phyloP scores from a whole-genome alignment of 2,797 vertebrate genomes.

The Sebastes vulpes region DNA sequence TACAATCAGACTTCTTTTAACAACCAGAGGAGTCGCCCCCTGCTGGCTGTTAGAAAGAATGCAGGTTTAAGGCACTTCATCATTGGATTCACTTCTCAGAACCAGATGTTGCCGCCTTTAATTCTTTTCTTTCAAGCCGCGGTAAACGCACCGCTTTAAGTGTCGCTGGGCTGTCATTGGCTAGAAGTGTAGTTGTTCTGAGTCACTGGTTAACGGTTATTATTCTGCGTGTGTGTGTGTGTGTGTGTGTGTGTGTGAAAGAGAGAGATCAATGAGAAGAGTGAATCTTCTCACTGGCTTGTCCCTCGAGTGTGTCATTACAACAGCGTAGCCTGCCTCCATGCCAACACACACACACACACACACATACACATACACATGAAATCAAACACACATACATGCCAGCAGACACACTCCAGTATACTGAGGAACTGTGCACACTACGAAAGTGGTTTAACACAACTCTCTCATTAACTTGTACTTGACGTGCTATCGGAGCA shows the following conservation, averaged over 20 bases:
- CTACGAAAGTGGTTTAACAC: conserved; percentile 32
- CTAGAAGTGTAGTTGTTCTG: background rate
- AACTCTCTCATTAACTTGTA: conserved; percentile 67
- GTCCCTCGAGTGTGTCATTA: conserved; percentile 56
- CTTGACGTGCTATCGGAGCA: conserved; percentile 60
- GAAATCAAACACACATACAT: background rate
- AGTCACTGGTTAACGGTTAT: conserved; percentile 17
- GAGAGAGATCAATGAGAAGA: conserved; percentile 28
- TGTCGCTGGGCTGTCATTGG: background rate
- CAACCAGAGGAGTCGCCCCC: too few species aligned
- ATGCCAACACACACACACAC: background rate
- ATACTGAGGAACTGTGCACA: background rate
- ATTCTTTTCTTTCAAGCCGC: background rate
- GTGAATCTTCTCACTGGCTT: conserved; percentile 38
- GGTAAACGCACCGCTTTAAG: background rate
- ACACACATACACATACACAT: background rate
- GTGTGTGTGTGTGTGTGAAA: background rate
- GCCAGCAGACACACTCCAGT: background rate
- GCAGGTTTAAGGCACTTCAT: too few species aligned
- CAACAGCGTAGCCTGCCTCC: conserved; percentile 7
- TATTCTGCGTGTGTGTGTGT: conserved; percentile 23
- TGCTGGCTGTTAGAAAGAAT: too few species aligned
- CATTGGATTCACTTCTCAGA: too few species aligned
- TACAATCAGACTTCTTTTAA: too few species aligned
- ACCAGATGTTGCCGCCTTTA: too few species aligned